phyloP scores from a whole-genome alignment of 2,888 invertebrate species.

The Hirtodrosophila confusa region DNA sequence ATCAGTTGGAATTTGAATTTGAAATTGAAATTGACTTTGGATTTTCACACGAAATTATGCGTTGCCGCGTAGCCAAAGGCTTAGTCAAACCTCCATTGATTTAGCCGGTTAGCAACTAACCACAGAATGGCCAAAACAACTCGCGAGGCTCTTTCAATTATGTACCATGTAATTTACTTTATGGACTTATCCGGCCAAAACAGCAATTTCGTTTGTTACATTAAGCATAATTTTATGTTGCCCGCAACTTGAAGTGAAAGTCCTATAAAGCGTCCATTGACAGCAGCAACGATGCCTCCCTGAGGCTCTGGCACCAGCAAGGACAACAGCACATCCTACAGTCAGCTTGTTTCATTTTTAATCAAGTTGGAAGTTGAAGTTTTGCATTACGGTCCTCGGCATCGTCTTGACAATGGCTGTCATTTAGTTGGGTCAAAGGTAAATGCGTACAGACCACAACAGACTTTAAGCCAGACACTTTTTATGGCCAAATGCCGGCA shows the following conservation, averaged over 20 bases:
- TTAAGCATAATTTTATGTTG: constrained; percentile 84
- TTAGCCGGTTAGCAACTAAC: constrained; percentile 9
- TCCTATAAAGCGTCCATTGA: constrained; percentile 64
- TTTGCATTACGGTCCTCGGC: constrained; percentile 50
- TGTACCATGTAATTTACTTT: constrained; percentile 82
- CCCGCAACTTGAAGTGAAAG: constrained; percentile 55
- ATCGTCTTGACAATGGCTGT: constrained; percentile 43
- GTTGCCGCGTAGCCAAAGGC: constrained; percentile 39
- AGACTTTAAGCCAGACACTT: constrained; percentile 81
- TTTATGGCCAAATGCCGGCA: constrained; percentile 76
- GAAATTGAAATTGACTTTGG: constrained; percentile 51
- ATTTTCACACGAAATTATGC: constrained; percentile 67
- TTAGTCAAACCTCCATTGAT: constrained; percentile 36
- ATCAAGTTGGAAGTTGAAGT: constrained; percentile 61
- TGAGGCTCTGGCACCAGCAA: neutral
- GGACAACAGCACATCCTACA: neutral
- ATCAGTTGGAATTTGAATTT: constrained; percentile 34
- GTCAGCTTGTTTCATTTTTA: constrained; percentile 65
- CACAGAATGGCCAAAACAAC: constrained; percentile 7
- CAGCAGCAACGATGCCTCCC: constrained; percentile 37
- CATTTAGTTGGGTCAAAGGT: constrained; percentile 74
- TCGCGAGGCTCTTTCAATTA: constrained; percentile 80
- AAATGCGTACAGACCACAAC: constrained; percentile 54
- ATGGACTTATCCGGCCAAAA: constrained; percentile 82
- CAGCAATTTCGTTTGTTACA: constrained; percentile 82